phyloP scores from a whole-genome alignment of 1,140 invertebrate genomes.

The Triops cancriformis region DNA sequence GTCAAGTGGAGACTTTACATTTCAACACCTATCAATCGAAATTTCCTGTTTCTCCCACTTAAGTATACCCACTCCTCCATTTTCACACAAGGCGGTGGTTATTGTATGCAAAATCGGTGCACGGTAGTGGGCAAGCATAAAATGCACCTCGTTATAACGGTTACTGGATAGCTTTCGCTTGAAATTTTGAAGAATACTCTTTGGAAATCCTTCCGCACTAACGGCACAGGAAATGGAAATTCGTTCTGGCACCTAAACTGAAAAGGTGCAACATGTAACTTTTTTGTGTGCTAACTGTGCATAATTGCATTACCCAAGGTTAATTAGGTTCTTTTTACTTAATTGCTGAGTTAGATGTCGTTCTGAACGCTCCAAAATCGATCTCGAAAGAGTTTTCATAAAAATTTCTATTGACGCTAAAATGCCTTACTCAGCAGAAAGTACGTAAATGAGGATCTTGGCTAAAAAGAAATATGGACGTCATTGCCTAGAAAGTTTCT shows the following conservation, averaged over 20 bases:
- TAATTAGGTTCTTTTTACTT: too few relatives aligned
- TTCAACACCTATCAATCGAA: constrained; percentile 1
- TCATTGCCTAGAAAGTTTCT: neutral
- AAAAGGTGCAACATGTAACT: neutral
- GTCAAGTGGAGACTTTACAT: neutral
- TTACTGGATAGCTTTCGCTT: neutral
- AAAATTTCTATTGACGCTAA: neutral
- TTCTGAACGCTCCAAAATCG: neutral
- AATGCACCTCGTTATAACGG: neutral
- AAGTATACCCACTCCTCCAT: neutral
- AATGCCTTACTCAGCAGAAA: neutral
- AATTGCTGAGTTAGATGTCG: neutral
- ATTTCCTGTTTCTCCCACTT: neutral
- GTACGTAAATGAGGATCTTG: neutral
- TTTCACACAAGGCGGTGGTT: neutral
- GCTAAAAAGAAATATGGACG: neutral
- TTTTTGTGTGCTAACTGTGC: neutral
- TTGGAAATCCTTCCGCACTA: neutral
- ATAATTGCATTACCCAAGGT: too few relatives aligned
- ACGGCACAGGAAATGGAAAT: neutral
- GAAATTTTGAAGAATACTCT: neutral
- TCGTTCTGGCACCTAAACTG: neutral
- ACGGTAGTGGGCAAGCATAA: neutral
- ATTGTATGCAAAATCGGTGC: constrained; percentile 3
- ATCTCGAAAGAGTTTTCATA: neutral